These are phyloP conservation scores for Squalus acanthias DNA, from an alignment of 2,797 vertebrate genomes.

Conservation along the genomic window DNA sequence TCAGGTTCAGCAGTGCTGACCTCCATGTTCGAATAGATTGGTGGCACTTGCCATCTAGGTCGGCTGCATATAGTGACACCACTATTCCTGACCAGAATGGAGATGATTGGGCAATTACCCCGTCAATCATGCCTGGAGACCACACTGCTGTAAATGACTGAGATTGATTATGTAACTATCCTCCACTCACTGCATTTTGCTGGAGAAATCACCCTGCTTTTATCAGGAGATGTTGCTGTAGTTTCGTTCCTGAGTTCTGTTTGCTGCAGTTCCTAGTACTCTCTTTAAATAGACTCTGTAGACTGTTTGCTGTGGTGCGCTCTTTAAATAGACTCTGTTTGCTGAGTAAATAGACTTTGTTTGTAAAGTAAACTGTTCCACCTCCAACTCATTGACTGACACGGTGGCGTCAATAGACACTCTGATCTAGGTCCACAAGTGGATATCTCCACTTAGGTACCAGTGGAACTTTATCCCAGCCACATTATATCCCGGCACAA, in stretches of 20 bases:
- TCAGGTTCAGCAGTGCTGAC: neutral
- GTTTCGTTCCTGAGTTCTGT: too few relatives aligned
- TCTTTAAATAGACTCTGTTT: neutral
- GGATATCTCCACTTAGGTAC: neutral
- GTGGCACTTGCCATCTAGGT: too few relatives aligned
- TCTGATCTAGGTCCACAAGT: neutral
- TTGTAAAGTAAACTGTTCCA: neutral
- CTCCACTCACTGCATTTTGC: neutral
- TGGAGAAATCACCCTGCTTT: too few relatives aligned
- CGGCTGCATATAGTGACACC: too few relatives aligned
- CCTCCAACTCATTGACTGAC: neutral
- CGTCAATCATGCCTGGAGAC: too few relatives aligned
- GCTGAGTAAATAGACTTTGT: neutral
- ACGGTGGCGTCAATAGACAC: neutral
- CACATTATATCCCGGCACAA: neutral
- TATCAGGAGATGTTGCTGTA: too few relatives aligned
- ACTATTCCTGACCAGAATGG: too few relatives aligned
- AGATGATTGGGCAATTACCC: too few relatives aligned
- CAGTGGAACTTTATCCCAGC: neutral
- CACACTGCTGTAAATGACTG: too few relatives aligned
- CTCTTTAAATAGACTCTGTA: neutral
- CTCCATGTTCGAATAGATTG: too few relatives aligned
- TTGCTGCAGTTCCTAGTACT: neutral
- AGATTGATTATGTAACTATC: neutral
- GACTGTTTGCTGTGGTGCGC: neutral